Evolutionary conservation across 2,113 vertebrate genomes (phyloP).

Genomic region (Xyliphius kryptos): DNA sequence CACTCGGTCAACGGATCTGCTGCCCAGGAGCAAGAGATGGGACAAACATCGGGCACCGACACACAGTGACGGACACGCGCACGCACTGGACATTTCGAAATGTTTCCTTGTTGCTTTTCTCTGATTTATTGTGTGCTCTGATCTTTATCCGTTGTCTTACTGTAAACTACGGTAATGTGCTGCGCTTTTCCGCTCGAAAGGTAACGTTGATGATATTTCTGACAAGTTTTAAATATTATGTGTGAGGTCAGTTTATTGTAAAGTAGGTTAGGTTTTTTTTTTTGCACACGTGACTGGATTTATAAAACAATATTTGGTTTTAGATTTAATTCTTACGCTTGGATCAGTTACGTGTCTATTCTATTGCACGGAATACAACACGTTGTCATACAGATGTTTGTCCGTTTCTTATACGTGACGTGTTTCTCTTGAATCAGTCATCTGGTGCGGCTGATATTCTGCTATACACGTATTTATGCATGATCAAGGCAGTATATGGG

Average conservation of each 20-base stretch:
- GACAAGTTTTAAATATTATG: constrained; percentile 13
- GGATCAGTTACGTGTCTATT: too few relatives aligned
- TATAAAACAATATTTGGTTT: too few relatives aligned
- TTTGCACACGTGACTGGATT: too few relatives aligned
- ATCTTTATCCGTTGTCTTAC: constrained; percentile 31
- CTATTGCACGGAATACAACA: too few relatives aligned
- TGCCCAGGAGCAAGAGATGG: constrained; percentile 8
- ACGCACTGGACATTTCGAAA: too few relatives aligned
- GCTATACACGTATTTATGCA: constrained; percentile 41
- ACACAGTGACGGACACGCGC: too few relatives aligned
- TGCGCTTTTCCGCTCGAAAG: constrained; percentile 23
- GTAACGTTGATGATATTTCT: constrained; percentile 8
- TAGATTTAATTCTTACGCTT: too few relatives aligned
- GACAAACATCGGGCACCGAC: too few relatives aligned
- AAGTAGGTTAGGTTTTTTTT: not conserved
- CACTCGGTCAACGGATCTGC: constrained; percentile 22
- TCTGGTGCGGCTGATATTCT: constrained; percentile 19
- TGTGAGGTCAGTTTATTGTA: constrained; percentile 8
- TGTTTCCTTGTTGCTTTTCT: too few relatives aligned
- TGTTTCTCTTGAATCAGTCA: constrained; percentile 14
- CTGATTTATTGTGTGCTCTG: constrained; percentile 18
- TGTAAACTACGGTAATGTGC: constrained; percentile 39
- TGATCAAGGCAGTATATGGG: constrained; percentile 39
- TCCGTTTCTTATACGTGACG: not conserved
- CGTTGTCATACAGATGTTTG: not conserved